Conservation (phyloP, 2,797 vertebrate genomes). For the Anguilla anguilla region DNA sequence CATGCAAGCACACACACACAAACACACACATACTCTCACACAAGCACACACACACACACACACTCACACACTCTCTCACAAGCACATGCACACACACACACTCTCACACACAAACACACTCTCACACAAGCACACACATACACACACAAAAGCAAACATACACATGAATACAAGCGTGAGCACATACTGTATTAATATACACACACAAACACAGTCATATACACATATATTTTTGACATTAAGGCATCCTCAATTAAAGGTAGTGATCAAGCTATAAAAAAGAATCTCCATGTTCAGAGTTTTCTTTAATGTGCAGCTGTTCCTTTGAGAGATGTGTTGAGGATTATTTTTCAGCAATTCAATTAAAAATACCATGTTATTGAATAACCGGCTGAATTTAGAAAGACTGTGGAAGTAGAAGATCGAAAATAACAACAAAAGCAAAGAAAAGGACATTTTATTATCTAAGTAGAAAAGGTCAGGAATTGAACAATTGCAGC, state of each 20-base stretch:
- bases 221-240: not conserved
- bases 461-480: not conserved
- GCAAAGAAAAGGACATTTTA: not conserved
- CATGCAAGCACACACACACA: not conserved
- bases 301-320: not conserved
- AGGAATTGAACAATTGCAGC: not conserved
- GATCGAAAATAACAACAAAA: not conserved
- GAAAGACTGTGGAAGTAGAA: not conserved
- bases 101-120: not conserved
- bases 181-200: too few species aligned
- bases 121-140: not conserved
- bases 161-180: not conserved
- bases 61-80: too few species aligned
- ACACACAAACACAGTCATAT: too few species aligned
- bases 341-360: not conserved
- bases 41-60: not conserved
- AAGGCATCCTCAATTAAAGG: not conserved
- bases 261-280: not conserved
- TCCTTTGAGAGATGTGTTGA: not conserved
- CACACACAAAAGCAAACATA: not conserved
- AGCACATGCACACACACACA: not conserved
- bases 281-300: too few species aligned
- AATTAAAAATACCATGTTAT: not conserved
- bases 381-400: not conserved
- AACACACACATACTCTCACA: not conserved